Conservation (phyloP, 2,797 vertebrate genomes). For the Buceros bicornis region DNA sequence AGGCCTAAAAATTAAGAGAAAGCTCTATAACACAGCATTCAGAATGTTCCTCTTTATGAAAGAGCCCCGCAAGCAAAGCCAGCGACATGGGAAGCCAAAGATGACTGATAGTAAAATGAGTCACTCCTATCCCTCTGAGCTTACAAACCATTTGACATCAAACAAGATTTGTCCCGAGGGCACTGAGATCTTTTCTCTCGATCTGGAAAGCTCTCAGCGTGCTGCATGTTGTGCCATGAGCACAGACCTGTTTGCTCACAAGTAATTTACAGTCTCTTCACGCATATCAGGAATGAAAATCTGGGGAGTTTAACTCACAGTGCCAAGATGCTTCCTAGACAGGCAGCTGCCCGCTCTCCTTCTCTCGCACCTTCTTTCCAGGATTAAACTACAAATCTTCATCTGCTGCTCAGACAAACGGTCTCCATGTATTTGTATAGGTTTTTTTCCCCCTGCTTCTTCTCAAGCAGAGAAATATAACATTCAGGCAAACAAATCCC, state of each 20-base stretch:
- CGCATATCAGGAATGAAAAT: not conserved
- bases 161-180: rapidly evolving
- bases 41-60: not conserved
- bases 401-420: not conserved
- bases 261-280: not conserved
- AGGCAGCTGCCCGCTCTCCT: not conserved
- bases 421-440: not conserved
- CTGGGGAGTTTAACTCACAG: not conserved
- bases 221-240: not conserved
- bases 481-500: not conserved
- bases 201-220: not conserved
- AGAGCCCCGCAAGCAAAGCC: not conserved
- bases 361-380: not conserved
- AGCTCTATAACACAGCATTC: not conserved
- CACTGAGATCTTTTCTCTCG: not conserved
- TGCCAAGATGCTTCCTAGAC: not conserved
- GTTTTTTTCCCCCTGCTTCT: rapidly evolving
- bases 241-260: not conserved
- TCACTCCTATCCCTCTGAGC: not conserved
- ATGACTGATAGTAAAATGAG: not conserved
- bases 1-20: not conserved
- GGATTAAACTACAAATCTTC: not conserved
- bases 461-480: not conserved
- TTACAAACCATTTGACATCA: not conserved
- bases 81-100: not conserved